Evolutionary conservation across 2,113 vertebrate species (phyloP), one percentile per base, ranked within the genome.

Genomic region (Poecile atricapillus): DNA sequence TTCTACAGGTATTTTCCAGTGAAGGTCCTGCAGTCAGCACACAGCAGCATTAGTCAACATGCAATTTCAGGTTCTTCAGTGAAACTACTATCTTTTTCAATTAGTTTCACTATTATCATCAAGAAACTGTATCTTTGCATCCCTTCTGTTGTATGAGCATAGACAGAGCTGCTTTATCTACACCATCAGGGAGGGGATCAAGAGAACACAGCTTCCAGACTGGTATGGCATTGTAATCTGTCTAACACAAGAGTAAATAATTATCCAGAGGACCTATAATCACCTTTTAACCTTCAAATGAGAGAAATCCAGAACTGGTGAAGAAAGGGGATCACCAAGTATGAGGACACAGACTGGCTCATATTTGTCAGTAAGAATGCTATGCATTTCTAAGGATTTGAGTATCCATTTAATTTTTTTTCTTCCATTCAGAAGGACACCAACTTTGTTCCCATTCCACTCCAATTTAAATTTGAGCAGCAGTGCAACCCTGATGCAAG

Each of bases 171-270:
- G 8, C 37, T 67, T 50, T 28, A 59, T 24, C 21, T 62, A 35
- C 3, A 43, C 8, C 4, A 4, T 9, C 15, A n/a, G 46, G 22
- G 24, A 88, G 25, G 18, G 63, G 2, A 31, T 47, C 16, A 27
- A 79, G 83, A 73, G 17, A 85, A 28, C 28, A 33, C 15, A 44
- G 19, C 12, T 73, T 73, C 58, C 73, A 39, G 35, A 79, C 7
- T 18, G 14, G 1, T 12, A 37, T 82, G 7, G 22, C n/a, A 19
- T 7, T 53, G 11, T 16, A 17, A 31, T 21, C 35, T 1, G 0
- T 35, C 17, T 28, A 75, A 56, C 6, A 44, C 1, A 4, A 55
- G 15, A 7, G 6, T 63, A 80, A 73, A 43, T 18, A 3, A 41
- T 67, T 63, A 79, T 39, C 44, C 41, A 28, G 53, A 78, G 71